phyloP scores from a whole-genome alignment of 1,140 invertebrate species.

The Polypedilum pembai region DNA sequence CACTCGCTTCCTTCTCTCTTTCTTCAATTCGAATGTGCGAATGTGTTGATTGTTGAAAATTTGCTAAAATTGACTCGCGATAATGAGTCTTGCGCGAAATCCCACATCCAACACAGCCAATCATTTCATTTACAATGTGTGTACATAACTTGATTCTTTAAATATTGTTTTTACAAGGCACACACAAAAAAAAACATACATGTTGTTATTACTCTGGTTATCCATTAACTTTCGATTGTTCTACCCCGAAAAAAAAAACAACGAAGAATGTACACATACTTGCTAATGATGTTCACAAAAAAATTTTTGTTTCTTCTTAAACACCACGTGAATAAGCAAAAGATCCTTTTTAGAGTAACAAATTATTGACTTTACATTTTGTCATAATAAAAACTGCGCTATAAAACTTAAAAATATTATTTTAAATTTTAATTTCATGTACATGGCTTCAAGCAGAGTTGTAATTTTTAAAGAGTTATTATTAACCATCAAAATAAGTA shows the following conservation, averaged over 20 bases:
- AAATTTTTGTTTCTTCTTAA: not conserved
- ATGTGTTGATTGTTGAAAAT: not conserved
- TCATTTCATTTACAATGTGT: slow-evolving; percentile 10
- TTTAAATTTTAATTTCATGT: not conserved
- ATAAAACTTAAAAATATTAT: not conserved
- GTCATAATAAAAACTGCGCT: not conserved
- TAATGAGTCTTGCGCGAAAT: not conserved
- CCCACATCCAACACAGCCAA: not conserved
- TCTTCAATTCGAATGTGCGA: not conserved
- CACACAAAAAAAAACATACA: slow-evolving; percentile 18
- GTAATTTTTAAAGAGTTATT: slow-evolving; percentile 20
- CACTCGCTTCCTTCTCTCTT: not conserved
- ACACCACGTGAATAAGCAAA: not conserved
- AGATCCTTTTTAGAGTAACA: too few relatives aligned
- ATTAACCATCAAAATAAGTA: not conserved
- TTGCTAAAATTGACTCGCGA: not conserved
- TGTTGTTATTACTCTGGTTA: slow-evolving; percentile 4
- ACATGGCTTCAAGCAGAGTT: slow-evolving; percentile 8
- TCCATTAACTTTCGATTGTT: not conserved
- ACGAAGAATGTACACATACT: slow-evolving; percentile 12
- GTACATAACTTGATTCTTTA: not conserved
- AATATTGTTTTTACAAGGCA: slow-evolving; percentile 3
- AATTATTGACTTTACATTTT: not conserved
- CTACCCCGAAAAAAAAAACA: not conserved
- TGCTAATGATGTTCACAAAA: slow-evolving; percentile 11